Percentiles rank a stretch among this genome's conserved stretches.
phyloP scores from a whole-genome alignment of 2,888 invertebrate species.

The Drosophila neotestacea region DNA sequence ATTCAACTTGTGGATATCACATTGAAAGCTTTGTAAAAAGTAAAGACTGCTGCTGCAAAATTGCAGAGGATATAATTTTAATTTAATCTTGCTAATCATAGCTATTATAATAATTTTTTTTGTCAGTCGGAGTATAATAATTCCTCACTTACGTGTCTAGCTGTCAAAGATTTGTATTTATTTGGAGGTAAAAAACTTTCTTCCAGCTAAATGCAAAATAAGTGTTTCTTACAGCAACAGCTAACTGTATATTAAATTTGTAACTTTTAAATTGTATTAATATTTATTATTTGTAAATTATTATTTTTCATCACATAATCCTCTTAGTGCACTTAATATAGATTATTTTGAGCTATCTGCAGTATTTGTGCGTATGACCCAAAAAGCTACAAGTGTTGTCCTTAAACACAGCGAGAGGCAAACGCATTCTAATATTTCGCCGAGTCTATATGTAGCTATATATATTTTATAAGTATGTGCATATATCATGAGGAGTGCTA shows the following conservation, averaged over 20 bases:
- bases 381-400: slow-evolving; percentile 68
- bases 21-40: not conserved
- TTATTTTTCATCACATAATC: slow-evolving; percentile 7
- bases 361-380: slow-evolving; percentile 8
- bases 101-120: not conserved
- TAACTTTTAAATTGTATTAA: not conserved
- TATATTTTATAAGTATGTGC: slow-evolving; percentile 24
- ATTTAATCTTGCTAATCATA: too few species aligned
- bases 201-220: too few species aligned
- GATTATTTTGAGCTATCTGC: not conserved
- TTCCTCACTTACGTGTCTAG: too few species aligned
- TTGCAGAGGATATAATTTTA: not conserved
- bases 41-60: not conserved
- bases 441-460: slow-evolving; percentile 35
- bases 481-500: slow-evolving; percentile 41
- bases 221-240: too few species aligned
- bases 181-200: too few species aligned
- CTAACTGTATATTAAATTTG: not conserved
- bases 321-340: not conserved
- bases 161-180: too few species aligned
- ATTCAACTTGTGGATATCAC: slow-evolving; percentile 1
- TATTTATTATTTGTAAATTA: not conserved
- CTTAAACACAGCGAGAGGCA: slow-evolving; percentile 15
- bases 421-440: slow-evolving; percentile 47
- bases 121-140: too few species aligned